A percentile compares a stretch with the other conserved stretches of the same genome.
These are phyloP conservation scores for honey bee (Apis mellifera) DNA, from an alignment of 1,140 invertebrate genomes.

Conservation along the genomic window DNA sequence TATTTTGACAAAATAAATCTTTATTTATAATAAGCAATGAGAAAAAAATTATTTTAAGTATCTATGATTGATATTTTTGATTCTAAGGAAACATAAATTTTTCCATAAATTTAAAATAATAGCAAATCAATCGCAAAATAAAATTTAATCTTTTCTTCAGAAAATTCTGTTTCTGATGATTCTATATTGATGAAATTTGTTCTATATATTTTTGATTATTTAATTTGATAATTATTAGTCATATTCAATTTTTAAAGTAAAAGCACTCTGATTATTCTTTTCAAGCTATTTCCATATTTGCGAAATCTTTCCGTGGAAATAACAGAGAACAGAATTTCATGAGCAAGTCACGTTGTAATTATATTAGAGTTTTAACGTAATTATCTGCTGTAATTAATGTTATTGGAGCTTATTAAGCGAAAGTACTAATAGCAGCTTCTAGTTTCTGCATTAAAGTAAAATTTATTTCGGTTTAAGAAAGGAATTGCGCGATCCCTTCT, in stretches of 20 bases:
- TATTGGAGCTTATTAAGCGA: conserved; percentile 27
- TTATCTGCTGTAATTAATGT: conserved; percentile 35
- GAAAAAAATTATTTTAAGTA: no score
- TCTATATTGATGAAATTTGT: no score
- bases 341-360: conserved; percentile 16
- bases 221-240: no score
- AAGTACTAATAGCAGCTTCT: conserved; percentile 4
- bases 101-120: no score
- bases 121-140: no score
- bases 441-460: conserved; percentile 17
- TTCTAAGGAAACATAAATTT: no score
- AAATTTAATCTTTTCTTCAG: no score
- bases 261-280: not conserved
- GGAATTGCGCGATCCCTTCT: not conserved
- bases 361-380: conserved; percentile 27
- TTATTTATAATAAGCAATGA: no score
- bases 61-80: no score
- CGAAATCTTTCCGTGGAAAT: not conserved
- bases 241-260: not conserved
- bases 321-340: not conserved
- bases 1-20: no score
- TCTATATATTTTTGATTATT: no score
- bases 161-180: no score
- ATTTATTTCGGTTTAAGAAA: conserved; percentile 9
- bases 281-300: not conserved